These are phyloP conservation scores for Polyodon spathula DNA, from an alignment of 2,113 vertebrate species.

Conservation along the genomic window DNA sequence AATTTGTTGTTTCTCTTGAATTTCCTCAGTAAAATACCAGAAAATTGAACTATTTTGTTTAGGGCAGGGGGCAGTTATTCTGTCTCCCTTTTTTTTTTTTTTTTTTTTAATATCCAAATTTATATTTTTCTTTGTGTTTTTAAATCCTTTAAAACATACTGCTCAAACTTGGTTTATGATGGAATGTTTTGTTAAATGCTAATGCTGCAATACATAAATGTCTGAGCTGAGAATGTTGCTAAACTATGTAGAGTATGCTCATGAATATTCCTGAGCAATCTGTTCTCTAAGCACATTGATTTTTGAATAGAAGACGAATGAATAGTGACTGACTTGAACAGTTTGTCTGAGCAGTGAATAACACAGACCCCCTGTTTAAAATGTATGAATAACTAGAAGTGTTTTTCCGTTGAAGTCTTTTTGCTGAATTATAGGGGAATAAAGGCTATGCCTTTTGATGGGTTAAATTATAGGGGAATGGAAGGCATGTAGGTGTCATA, in stretches of 20 bases:
- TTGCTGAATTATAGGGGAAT: background rate
- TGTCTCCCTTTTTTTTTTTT: background rate
- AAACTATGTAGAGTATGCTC: slow-evolving; percentile 10
- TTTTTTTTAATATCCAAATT: background rate
- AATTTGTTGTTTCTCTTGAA: too few species aligned
- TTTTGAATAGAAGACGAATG: slow-evolving; percentile 25
- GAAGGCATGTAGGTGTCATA: slow-evolving; percentile 20
- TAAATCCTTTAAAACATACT: background rate
- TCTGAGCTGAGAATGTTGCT: background rate
- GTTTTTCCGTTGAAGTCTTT: slow-evolving; percentile 26
- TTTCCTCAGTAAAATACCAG: too few species aligned
- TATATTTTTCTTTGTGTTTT: background rate
- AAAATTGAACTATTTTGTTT: too few species aligned
- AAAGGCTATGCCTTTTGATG: slow-evolving; percentile 8
- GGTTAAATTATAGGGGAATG: slow-evolving; percentile 25
- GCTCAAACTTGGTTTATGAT: background rate
- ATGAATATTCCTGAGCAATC: slow-evolving; percentile 14
- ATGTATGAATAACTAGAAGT: slow-evolving; percentile 15
- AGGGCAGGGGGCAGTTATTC: background rate
- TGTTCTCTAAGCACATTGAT: slow-evolving; percentile 16
- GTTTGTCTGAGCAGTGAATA: slow-evolving; percentile 20
- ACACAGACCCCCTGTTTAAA: slow-evolving; percentile 19
- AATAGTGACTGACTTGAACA: slow-evolving; percentile 23
- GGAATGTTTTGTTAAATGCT: background rate
- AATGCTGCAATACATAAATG: background rate